These are phyloP conservation scores for Crotalus viridis DNA, from an alignment of 2,113 vertebrate species.

Conservation along the genomic window DNA sequence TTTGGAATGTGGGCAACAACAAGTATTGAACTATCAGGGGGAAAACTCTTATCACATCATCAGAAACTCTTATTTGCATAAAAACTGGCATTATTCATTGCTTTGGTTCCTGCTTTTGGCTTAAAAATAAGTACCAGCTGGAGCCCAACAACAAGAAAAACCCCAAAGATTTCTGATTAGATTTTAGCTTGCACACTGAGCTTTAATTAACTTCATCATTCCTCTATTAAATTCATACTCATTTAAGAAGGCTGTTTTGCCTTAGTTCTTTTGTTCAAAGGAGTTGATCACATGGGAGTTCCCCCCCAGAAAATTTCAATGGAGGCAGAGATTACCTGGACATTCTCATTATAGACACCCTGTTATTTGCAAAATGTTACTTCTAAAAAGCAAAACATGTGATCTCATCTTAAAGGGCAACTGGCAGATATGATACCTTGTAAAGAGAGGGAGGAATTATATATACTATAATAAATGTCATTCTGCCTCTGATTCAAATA, in stretches of 20 bases:
- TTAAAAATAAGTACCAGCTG: slow-evolving; percentile 62
- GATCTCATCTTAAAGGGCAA: slow-evolving; percentile 11
- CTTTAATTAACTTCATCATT: slow-evolving; percentile 68
- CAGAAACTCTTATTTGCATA: slow-evolving; percentile 54
- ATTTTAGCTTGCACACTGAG: slow-evolving; percentile 37
- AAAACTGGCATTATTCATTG: slow-evolving; percentile 43
- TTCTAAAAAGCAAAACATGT: slow-evolving; percentile 29
- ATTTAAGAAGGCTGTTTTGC: slow-evolving; percentile 27
- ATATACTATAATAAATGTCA: neutral
- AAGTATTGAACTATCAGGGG: neutral
- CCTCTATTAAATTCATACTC: slow-evolving; percentile 59
- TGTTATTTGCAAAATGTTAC: slow-evolving; percentile 11
- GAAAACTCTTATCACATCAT: slow-evolving; percentile 40
- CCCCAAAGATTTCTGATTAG: slow-evolving; percentile 38
- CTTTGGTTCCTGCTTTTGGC: slow-evolving; percentile 57
- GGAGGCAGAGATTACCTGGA: slow-evolving; percentile 26
- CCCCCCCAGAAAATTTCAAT: slow-evolving; percentile 27
- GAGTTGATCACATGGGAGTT: slow-evolving; percentile 2
- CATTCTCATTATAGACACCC: slow-evolving; percentile 25
- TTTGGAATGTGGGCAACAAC: slow-evolving; percentile 47
- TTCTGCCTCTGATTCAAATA: slow-evolving; percentile 19
- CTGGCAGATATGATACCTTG: neutral
- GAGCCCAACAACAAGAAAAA: slow-evolving; percentile 59
- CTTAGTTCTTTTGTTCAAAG: slow-evolving; percentile 14
- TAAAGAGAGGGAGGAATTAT: neutral